These are phyloP conservation scores for Psittacula derbiana DNA, from an alignment of 2,797 vertebrate species.

Conservation along the genomic window DNA sequence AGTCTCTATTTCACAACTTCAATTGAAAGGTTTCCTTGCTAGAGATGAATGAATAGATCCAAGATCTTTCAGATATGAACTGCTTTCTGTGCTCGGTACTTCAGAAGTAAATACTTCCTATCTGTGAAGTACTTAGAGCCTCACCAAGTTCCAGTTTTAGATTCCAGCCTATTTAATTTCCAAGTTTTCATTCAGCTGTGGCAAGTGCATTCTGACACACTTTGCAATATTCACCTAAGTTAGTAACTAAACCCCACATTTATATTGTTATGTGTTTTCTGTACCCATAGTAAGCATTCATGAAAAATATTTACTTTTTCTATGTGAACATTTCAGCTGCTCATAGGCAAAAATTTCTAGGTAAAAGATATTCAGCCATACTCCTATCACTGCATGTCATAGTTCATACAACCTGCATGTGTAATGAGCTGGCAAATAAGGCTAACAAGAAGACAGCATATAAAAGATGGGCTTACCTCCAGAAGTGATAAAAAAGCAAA, in stretches of 20 bases:
- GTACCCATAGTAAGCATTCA: neutral
- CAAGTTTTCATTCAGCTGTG: neutral
- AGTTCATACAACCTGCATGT: neutral
- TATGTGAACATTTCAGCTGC: neutral
- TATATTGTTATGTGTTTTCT: neutral
- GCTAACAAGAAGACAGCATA: neutral
- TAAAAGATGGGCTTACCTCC: slow-evolving; percentile 85
- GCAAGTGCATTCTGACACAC: neutral
- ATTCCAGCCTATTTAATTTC: neutral
- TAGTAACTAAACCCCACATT: neutral
- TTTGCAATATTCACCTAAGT: neutral
- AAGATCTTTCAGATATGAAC: neutral
- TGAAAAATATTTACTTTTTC: neutral
- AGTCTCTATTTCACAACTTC: neutral
- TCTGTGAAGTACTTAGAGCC: neutral
- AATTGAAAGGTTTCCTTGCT: neutral
- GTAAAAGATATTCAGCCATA: neutral
- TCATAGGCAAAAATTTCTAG: neutral
- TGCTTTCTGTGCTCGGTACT: neutral
- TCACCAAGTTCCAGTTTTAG: neutral
- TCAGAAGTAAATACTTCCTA: neutral
- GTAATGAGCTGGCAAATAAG: neutral
- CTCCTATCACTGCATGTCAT: neutral
- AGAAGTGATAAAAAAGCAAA: slow-evolving; percentile 96
- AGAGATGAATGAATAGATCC: neutral